These are phyloP conservation scores for Ichneumon xanthorius DNA, from an alignment of 2,888 invertebrate genomes.

Conservation along the genomic window DNA sequence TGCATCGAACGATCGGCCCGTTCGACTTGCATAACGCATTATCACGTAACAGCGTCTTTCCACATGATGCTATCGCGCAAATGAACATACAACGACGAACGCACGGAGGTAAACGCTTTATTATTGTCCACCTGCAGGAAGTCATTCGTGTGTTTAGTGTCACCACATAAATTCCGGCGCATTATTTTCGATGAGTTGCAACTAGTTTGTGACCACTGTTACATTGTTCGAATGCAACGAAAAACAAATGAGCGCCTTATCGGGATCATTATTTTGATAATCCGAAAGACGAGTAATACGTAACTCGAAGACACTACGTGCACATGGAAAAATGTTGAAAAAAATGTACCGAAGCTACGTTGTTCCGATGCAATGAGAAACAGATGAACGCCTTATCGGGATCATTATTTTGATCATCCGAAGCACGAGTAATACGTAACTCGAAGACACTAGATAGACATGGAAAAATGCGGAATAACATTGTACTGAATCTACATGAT, in stretches of 20 bases:
- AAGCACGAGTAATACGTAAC: background rate
- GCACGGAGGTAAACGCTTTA: background rate
- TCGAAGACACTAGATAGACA: background rate
- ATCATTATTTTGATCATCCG: background rate
- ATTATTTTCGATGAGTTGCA: slow-evolving; percentile 19
- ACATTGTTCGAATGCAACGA: background rate
- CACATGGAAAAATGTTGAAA: background rate
- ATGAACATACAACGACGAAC: background rate
- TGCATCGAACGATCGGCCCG: background rate
- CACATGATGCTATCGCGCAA: slow-evolving; percentile 12
- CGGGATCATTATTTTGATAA: background rate
- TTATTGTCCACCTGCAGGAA: background rate
- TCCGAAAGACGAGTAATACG: background rate
- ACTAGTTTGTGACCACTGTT: background rate
- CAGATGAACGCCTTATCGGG: background rate
- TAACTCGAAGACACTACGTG: background rate
- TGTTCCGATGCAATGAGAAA: background rate
- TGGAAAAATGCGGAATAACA: background rate
- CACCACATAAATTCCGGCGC: background rate
- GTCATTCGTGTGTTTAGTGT: background rate
- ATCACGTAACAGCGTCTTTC: slow-evolving; percentile 47
- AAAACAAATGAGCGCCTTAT: background rate
- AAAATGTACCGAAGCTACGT: background rate
- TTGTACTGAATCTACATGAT: too few species aligned
- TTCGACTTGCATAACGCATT: slow-evolving; percentile 55